These are phyloP conservation scores for Prenolepis imparis DNA, from an alignment of 2,888 invertebrate genomes.

Conservation along the genomic window DNA sequence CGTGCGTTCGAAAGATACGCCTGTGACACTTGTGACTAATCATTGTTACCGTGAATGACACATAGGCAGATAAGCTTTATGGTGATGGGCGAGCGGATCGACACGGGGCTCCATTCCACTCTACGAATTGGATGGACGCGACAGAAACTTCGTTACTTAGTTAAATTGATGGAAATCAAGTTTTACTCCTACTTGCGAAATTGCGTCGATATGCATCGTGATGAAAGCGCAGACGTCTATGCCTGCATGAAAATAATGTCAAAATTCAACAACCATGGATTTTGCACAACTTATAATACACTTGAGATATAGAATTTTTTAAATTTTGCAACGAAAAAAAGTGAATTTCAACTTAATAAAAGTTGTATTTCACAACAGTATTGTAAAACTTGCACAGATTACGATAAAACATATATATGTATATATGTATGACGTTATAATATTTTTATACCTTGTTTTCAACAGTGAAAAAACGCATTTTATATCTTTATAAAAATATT, in stretches of 20 bases:
- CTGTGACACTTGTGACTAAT: slow-evolving; percentile 39
- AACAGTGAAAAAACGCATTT: not conserved
- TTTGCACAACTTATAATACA: not conserved
- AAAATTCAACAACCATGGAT: not conserved
- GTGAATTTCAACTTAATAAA: not conserved
- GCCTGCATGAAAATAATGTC: not conserved
- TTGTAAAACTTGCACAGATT: not conserved
- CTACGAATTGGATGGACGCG: slow-evolving; percentile 69
- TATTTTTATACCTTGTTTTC: not conserved
- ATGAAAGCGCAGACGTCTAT: slow-evolving; percentile 14
- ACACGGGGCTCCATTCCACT: slow-evolving; percentile 64
- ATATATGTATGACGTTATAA: not conserved
- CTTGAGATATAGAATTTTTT: not conserved
- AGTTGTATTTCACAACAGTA: not conserved
- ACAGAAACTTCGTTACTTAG: slow-evolving; percentile 80
- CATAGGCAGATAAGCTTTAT: slow-evolving; percentile 43
- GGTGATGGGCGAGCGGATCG: slow-evolving; percentile 41
- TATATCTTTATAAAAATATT: not conserved
- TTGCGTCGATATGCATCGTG: slow-evolving; percentile 35
- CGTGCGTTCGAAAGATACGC: not conserved
- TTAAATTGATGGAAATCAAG: slow-evolving; percentile 77
- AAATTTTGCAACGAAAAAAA: not conserved
- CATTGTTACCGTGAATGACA: slow-evolving; percentile 55
- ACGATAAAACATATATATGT: not conserved
- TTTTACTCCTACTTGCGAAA: slow-evolving; percentile 67